A percentile compares a stretch with the other conserved stretches of the same genome.
Evolutionary conservation across 2,888 invertebrate genomes (phyloP).

Genomic region (Epinotia brunnichana): DNA sequence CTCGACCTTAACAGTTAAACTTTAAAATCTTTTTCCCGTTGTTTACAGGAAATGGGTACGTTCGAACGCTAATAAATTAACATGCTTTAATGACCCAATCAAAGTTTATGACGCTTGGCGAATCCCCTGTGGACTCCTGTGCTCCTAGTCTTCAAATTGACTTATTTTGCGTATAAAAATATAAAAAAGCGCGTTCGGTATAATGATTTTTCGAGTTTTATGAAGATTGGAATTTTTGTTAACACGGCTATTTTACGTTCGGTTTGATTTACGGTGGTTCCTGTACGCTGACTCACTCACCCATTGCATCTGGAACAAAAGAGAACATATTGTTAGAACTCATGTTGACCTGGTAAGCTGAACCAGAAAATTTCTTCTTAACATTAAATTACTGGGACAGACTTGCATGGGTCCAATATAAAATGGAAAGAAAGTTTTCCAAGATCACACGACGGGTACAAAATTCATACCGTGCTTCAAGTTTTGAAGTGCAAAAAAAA

Average conservation of each 20-base stretch:
- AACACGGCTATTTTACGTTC: slow-evolving; percentile 69
- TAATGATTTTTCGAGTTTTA: slow-evolving; percentile 81
- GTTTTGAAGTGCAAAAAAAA: too few relatives aligned
- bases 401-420: too few relatives aligned
- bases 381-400: neutral
- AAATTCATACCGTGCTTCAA: too few relatives aligned
- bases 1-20: slow-evolving; percentile 56
- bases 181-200: slow-evolving; percentile 55
- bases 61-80: slow-evolving; percentile 81
- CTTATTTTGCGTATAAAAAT: slow-evolving; percentile 73
- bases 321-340: slow-evolving; percentile 54
- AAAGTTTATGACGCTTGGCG: slow-evolving; percentile 83
- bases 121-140: slow-evolving; percentile 79
- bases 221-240: slow-evolving; percentile 82
- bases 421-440: too few relatives aligned
- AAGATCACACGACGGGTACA: too few relatives aligned
- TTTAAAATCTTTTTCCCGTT: slow-evolving; percentile 70
- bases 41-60: slow-evolving; percentile 73
- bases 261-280: slow-evolving; percentile 74
- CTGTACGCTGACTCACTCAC: slow-evolving; percentile 84
- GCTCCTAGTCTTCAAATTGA: slow-evolving; percentile 83
- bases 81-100: slow-evolving; percentile 83
- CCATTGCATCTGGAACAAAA: slow-evolving; percentile 92
- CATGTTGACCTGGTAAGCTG: slow-evolving; percentile 12
- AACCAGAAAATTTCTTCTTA: slow-evolving; percentile 7